Evolutionary conservation across 2,113 vertebrate species (phyloP), one percentile per base, ranked within the genome.

Genomic region (Vanacampus margaritifer): DNA sequence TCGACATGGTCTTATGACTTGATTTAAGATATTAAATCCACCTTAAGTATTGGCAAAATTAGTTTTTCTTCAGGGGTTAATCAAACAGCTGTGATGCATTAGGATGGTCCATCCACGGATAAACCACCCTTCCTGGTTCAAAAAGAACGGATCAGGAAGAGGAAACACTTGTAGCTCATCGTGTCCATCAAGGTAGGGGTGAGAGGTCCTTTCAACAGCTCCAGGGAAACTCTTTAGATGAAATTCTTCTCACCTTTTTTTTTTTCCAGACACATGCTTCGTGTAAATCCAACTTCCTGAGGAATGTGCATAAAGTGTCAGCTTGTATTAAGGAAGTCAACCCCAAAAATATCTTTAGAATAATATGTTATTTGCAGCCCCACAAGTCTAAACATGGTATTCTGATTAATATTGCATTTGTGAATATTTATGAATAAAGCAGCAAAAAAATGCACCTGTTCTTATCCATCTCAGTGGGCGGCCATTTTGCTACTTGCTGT

Each of bases 31-130:
- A 28, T 24, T 41, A 41, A 41, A 3, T 41, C 39, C 10, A 41
- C 39, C 39, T 41, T 41, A 64, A 81, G 65, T 72, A 71, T 81
- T 89, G 79, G 62, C 81, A 66, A 88, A 81, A 86, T 74, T 32
- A 71, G 73, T n/a, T 75, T 24, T 74, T 65, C 37, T 71, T 70
- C 75, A 24, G 73, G 61, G 64, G 76, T 79, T 79, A 81, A 82
- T 73, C 68, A 48, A 73, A 79, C 89, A 90, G 84, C 86, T 89
- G 87, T 46, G 62, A 75, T 54, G 61, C 75, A 85, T 89, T 89
- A 86, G 67, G 24, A 64, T 12, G 37, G 37, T 11, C 37, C 37
- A 11, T 39, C 37, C 37, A 39, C 37, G 37, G 37, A 39, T 39
- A 39, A 39, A 39, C 37, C 37, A 8, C 14, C 12, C 14, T 43